phyloP scores from a whole-genome alignment of 1,140 invertebrate species.

The Cardiocondyla obscurior region DNA sequence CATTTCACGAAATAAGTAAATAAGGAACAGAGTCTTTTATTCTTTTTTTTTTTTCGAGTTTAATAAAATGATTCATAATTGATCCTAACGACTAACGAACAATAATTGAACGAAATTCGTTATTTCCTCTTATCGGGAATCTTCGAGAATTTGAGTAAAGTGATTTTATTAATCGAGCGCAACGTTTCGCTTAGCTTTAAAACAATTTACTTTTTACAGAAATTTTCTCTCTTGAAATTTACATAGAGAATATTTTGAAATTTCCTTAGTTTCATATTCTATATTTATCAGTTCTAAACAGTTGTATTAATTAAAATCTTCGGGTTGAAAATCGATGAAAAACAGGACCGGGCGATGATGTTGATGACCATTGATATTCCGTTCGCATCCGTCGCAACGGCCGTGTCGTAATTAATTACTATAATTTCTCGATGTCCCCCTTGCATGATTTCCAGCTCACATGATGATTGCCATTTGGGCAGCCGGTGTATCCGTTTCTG shows the following conservation, averaged over 20 bases:
- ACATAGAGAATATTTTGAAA: too few relatives aligned
- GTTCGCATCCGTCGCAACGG: not conserved
- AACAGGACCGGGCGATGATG: not conserved
- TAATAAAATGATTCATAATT: not conserved
- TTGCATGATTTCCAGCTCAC: conserved; percentile 1
- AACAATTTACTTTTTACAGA: not conserved
- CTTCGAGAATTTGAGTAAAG: not conserved
- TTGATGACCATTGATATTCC: not conserved
- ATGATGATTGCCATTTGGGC: conserved; percentile 12
- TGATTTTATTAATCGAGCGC: not conserved
- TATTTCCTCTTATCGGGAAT: not conserved
- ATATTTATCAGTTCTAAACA: not conserved
- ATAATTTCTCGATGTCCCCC: conserved; percentile 35
- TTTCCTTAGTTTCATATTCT: too few relatives aligned
- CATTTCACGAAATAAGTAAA: too few relatives aligned
- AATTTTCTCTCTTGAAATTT: too few relatives aligned
- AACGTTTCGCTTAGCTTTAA: not conserved
- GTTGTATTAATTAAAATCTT: not conserved
- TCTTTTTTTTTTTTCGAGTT: not conserved
- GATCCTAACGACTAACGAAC: conserved; percentile 47
- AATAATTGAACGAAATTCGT: not conserved
- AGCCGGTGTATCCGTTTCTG: conserved; percentile 15
- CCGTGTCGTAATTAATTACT: conserved; percentile 40
- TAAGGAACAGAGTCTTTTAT: not conserved
- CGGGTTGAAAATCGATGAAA: conserved; percentile 4